A percentile compares a stretch with the other conserved stretches of the same genome.
Conservation (phyloP, 2,797 vertebrate genomes). For the Ptychadena robeensis region DNA sequence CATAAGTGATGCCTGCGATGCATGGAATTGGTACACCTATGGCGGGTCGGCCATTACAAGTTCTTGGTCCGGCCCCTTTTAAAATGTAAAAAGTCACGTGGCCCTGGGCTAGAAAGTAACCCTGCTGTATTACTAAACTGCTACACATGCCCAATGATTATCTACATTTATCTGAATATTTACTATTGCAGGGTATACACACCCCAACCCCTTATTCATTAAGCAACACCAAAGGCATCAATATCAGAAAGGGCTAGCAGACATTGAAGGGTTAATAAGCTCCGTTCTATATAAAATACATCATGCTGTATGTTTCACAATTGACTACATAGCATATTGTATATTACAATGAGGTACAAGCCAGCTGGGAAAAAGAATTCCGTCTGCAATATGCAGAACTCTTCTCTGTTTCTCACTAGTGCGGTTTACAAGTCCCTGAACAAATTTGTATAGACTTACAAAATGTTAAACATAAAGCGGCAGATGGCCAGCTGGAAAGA, state of each 20-base stretch:
- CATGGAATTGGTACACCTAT: no score
- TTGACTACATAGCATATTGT: neutral
- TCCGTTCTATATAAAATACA: neutral
- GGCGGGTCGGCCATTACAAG: no score
- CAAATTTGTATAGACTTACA: constrained; percentile 29
- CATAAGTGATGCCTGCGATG: no score
- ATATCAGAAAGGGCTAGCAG: no score
- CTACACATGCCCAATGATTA: neutral
- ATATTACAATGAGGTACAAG: neutral
- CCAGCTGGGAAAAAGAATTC: neutral
- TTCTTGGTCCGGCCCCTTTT: no score
- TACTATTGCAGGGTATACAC: neutral
- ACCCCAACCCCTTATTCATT: neutral
- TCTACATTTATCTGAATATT: neutral
- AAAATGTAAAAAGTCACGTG: no score
- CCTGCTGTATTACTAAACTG: no score
- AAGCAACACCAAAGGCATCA: neutral
- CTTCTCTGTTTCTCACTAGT: neutral
- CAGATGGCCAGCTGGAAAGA: constrained; percentile 14
- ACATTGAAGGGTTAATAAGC: neutral
- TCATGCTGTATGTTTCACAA: neutral
- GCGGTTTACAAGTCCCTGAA: constrained; percentile 30
- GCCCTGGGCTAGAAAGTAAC: neutral
- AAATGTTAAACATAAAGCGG: constrained; percentile 4
- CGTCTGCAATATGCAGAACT: constrained; percentile 2